A percentile compares a stretch with the other conserved stretches of the same genome.
Conservation (phyloP, 2,113 vertebrate species). For the Indri indri region DNA sequence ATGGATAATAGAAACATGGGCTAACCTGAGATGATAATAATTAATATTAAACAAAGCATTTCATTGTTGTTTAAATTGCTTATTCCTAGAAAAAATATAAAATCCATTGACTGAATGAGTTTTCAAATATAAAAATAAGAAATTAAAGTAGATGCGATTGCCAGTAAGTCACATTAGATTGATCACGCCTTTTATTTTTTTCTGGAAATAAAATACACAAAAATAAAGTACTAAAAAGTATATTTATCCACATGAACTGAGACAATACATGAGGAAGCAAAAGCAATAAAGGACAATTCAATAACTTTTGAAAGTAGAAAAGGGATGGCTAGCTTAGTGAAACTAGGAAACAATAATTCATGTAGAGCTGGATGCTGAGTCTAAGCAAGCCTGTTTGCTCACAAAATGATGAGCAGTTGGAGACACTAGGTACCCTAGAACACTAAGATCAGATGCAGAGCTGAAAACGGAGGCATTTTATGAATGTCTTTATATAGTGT, state of each 20-base stretch:
- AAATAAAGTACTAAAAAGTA: neutral
- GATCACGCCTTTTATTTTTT: neutral
- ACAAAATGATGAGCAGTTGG: neutral
- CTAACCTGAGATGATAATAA: neutral
- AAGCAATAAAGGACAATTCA: neutral
- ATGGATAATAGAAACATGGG: neutral
- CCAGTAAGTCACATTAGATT: neutral
- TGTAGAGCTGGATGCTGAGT: neutral
- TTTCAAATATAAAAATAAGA: neutral
- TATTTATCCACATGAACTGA: neutral
- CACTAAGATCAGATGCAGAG: neutral
- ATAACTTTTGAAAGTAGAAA: neutral
- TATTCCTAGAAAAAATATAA: neutral
- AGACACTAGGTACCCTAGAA: neutral
- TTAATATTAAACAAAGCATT: neutral
- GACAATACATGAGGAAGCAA: neutral
- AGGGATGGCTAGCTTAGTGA: neutral
- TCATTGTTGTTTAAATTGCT: neutral
- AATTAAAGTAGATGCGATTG: neutral
- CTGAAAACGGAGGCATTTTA: neutral
- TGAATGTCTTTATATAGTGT: neutral
- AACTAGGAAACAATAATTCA: neutral
- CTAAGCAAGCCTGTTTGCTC: neutral
- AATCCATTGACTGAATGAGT: neutral
- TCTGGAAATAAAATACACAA: neutral